Evolutionary conservation across 1,140 invertebrate species (phyloP).

Genomic region (Zelostemma sp.): DNA sequence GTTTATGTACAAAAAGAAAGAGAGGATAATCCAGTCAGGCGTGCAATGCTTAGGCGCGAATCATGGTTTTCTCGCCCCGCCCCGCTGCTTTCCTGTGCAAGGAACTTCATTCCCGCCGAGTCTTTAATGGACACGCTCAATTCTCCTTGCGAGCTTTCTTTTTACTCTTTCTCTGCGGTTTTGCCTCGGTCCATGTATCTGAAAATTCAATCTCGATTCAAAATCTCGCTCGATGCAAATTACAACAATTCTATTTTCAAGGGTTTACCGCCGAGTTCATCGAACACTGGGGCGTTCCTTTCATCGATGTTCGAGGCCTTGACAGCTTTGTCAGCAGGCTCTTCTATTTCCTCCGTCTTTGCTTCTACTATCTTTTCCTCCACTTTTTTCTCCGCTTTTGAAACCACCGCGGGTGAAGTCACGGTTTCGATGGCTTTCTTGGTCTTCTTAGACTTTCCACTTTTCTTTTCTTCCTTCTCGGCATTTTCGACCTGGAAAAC

Average conservation of each 20-base stretch:
- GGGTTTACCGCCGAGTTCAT: constrained; percentile 57
- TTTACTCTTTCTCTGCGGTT: constrained; percentile 76
- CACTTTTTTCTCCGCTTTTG: constrained; percentile 22
- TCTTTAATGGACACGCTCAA: constrained; percentile 59
- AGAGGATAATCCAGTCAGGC: constrained; percentile 51
- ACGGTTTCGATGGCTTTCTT: constrained; percentile 64
- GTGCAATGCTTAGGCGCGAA: constrained; percentile 44
- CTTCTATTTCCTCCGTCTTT: constrained; percentile 62
- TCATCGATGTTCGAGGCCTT: constrained; percentile 56
- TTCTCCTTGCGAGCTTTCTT: constrained; percentile 78
- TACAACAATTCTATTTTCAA: not conserved
- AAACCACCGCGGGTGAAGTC: constrained; percentile 12
- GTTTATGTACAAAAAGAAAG: constrained; percentile 49
- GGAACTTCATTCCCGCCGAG: constrained; percentile 28
- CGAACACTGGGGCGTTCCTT: constrained; percentile 38
- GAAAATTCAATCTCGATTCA: constrained; percentile 41
- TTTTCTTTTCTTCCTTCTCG: constrained; percentile 56
- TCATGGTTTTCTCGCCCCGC: constrained; percentile 42
- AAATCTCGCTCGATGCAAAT: too few species aligned
- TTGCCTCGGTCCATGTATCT: constrained; percentile 78
- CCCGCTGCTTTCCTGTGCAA: constrained; percentile 37
- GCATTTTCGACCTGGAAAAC: constrained; percentile 43
- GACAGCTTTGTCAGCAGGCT: constrained; percentile 18
- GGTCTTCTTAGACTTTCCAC: constrained; percentile 61
- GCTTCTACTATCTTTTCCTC: constrained; percentile 57